These are phyloP conservation scores for Synergus gifuensis DNA, from an alignment of 2,888 invertebrate genomes.

Conservation along the genomic window DNA sequence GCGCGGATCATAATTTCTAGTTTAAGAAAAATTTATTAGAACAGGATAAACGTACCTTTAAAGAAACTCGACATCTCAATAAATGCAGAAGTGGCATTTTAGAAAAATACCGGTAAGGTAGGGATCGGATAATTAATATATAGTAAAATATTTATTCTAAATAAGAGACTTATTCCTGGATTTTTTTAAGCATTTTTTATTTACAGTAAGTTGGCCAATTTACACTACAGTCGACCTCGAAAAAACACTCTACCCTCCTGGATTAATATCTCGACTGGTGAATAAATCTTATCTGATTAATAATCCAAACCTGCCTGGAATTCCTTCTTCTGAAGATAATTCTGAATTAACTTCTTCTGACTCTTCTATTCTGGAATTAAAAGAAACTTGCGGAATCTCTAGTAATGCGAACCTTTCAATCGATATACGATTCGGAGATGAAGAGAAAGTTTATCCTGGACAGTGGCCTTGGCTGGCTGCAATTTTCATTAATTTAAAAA, in stretches of 20 bases:
- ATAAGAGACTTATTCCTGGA: too few relatives aligned
- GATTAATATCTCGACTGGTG: constrained; percentile 48
- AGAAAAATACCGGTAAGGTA: not conserved
- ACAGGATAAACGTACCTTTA: too few relatives aligned
- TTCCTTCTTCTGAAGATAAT: not conserved
- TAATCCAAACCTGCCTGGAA: not conserved
- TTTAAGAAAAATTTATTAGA: too few relatives aligned
- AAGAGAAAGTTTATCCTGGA: constrained; percentile 60
- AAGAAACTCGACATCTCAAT: not conserved
- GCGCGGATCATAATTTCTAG: too few relatives aligned
- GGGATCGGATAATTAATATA: not conserved
- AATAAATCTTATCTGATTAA: not conserved
- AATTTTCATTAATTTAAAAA: constrained; percentile 78
- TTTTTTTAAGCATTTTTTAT: constrained; percentile 35
- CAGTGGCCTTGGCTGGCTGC: constrained; percentile 86
- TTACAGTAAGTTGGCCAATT: constrained; percentile 62
- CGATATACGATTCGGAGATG: constrained; percentile 9
- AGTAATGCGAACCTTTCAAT: constrained; percentile 4
- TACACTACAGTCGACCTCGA: constrained; percentile 73
- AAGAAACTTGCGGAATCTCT: not conserved
- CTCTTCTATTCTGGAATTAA: not conserved
- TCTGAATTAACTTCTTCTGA: not conserved
- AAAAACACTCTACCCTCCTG: constrained; percentile 72
- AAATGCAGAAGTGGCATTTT: not conserved
- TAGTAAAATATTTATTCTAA: too few relatives aligned